Evolutionary conservation across 2,113 vertebrate genomes (phyloP).

Genomic region (Tragelaphus scriptus): DNA sequence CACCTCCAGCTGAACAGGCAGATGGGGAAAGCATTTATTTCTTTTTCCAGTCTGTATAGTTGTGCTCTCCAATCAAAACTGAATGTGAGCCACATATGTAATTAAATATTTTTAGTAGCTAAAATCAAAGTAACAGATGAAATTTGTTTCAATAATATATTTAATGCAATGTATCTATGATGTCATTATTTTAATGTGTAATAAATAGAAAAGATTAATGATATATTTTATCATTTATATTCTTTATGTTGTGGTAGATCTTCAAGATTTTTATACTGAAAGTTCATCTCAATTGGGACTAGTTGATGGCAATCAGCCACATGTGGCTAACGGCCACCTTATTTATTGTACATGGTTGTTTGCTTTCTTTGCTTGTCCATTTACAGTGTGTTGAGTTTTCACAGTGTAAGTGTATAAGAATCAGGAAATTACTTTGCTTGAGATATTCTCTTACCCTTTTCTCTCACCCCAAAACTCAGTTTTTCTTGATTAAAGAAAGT

Average conservation of each 20-base stretch:
- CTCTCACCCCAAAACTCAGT: not conserved
- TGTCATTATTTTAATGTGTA: not conserved
- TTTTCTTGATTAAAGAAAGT: not conserved
- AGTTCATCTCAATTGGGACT: not conserved
- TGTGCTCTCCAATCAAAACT: not conserved
- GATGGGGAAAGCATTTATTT: not conserved
- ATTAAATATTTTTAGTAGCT: not conserved
- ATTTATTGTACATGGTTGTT: not conserved
- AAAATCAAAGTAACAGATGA: not conserved
- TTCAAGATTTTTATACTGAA: not conserved
- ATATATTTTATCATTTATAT: not conserved
- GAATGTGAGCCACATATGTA: not conserved
- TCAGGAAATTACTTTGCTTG: not conserved
- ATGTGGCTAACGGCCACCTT: not conserved
- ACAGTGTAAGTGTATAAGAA: not conserved
- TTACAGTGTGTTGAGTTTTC: not conserved
- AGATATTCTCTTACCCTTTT: not conserved
- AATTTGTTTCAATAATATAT: not conserved
- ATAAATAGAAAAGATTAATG: not conserved
- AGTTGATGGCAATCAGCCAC: not conserved
- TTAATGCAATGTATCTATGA: not conserved
- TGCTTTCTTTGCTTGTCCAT: not conserved
- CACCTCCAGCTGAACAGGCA: not conserved
- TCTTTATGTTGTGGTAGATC: not conserved
- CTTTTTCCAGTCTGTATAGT: not conserved